Evolutionary conservation across 2,888 invertebrate genomes (phyloP).

Genomic region (Eucera pruinosa): DNA sequence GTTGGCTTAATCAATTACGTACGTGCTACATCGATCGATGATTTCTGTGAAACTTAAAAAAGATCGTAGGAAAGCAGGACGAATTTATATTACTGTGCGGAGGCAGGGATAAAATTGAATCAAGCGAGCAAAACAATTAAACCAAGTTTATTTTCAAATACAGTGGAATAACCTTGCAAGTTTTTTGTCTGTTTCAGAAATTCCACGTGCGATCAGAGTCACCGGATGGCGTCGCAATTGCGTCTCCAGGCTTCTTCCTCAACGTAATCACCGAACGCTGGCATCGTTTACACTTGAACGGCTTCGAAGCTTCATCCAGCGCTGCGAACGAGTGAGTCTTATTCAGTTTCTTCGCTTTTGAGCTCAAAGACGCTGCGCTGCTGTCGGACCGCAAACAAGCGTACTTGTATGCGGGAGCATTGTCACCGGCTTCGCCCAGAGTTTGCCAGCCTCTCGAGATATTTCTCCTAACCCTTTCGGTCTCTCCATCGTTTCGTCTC

Average conservation of each 20-base stretch:
- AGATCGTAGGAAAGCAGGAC: no score
- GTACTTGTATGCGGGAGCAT: slow-evolving; percentile 47
- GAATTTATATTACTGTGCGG: no score
- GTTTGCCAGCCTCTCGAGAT: slow-evolving; percentile 49
- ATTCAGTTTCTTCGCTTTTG: slow-evolving; percentile 46
- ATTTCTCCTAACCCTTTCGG: background rate
- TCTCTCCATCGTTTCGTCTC: slow-evolving; percentile 40
- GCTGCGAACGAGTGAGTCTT: slow-evolving; percentile 56
- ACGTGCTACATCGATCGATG: no score
- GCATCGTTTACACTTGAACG: slow-evolving; percentile 55
- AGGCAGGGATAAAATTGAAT: no score
- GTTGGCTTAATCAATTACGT: no score
- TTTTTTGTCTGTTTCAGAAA: slow-evolving; percentile 28
- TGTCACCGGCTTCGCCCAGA: slow-evolving; percentile 41
- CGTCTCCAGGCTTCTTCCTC: slow-evolving; percentile 7
- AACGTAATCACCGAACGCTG: slow-evolving; percentile 20
- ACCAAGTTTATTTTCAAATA: background rate
- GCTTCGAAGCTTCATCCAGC: slow-evolving; percentile 50
- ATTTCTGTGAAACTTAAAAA: no score
- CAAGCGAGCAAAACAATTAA: no score
- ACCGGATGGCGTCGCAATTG: background rate
- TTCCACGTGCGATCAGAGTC: background rate
- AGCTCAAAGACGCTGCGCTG: slow-evolving; percentile 17
- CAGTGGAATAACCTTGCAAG: background rate
- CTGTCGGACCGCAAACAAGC: slow-evolving; percentile 6